phyloP scores from a whole-genome alignment of 2,113 vertebrate genomes.

The Hemicordylus capensis region DNA sequence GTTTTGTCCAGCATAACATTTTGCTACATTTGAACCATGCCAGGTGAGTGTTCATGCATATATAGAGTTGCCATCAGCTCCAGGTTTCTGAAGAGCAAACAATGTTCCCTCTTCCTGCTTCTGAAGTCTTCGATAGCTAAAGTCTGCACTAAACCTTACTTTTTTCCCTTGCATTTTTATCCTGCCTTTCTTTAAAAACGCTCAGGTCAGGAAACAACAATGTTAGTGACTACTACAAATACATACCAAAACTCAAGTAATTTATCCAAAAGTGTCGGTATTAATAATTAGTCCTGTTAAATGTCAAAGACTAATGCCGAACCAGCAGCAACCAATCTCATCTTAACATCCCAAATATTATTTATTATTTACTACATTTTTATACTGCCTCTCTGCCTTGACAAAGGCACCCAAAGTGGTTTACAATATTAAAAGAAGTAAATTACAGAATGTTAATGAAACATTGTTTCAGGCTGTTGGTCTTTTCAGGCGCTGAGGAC shows the following conservation, averaged over 20 bases:
- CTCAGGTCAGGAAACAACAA: neutral
- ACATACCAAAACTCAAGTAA: neutral
- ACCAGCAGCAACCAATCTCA: neutral
- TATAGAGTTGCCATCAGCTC: neutral
- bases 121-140: neutral
- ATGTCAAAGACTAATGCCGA: neutral
- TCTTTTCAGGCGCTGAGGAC: too few relatives aligned
- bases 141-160: neutral
- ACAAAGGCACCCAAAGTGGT: too few relatives aligned
- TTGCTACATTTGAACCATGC: neutral
- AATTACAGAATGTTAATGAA: too few relatives aligned
- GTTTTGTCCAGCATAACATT: neutral
- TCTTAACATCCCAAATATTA: too few relatives aligned
- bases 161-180: neutral
- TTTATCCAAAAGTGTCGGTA: neutral
- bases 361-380: too few relatives aligned
- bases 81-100: neutral
- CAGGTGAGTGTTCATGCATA: neutral
- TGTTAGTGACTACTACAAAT: neutral
- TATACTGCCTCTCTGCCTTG: too few relatives aligned
- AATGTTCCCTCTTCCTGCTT: neutral
- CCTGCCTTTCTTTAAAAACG: neutral
- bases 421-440: too few relatives aligned
- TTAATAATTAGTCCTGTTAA: neutral
- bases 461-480: too few relatives aligned